These are phyloP conservation scores for Sparus aurata DNA, from an alignment of 2,797 vertebrate species.

Conservation along the genomic window DNA sequence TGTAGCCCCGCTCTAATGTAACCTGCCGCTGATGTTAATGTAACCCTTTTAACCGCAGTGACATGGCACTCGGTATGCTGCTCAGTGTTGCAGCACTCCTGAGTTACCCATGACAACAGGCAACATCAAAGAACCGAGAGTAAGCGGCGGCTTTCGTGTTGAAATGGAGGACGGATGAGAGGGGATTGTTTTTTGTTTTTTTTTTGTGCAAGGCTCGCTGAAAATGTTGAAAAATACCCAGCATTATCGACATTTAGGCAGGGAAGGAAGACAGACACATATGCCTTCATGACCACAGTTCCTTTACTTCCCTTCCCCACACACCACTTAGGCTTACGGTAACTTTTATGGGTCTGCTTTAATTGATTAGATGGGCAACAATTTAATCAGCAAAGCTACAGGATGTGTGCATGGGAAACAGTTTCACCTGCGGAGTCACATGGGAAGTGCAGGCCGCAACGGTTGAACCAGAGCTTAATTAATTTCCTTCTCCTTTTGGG, in stretches of 20 bases:
- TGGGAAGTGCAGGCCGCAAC: conserved; percentile 47
- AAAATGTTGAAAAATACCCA: conserved; percentile 18
- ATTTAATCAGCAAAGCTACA: conserved; percentile 48
- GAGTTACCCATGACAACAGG: conserved; percentile 72
- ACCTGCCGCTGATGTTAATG: conserved; percentile 70
- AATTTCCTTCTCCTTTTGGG: conserved; percentile 55
- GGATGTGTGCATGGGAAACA: conserved; percentile 40
- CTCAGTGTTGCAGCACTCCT: conserved; percentile 44
- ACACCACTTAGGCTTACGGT: not conserved
- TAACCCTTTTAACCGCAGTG: conserved; percentile 74
- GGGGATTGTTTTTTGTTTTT: not conserved
- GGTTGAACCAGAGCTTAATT: conserved; percentile 59
- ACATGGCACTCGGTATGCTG: conserved; percentile 63
- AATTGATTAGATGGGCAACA: conserved; percentile 36
- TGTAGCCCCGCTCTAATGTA: conserved; percentile 64
- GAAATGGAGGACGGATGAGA: conserved; percentile 34
- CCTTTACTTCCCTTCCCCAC: not conserved
- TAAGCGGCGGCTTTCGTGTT: conserved; percentile 35
- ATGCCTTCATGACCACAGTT: not conserved
- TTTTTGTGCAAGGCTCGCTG: not conserved
- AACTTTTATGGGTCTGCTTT: conserved; percentile 26
- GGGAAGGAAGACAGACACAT: not conserved
- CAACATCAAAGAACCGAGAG: conserved; percentile 63
- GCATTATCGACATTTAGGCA: not conserved
- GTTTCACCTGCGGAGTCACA: conserved; percentile 40